Percentiles rank a stretch among this genome's conserved stretches.
Conservation (phyloP, 2,113 vertebrate species). For the Tympanuchus pallidicinctus region DNA sequence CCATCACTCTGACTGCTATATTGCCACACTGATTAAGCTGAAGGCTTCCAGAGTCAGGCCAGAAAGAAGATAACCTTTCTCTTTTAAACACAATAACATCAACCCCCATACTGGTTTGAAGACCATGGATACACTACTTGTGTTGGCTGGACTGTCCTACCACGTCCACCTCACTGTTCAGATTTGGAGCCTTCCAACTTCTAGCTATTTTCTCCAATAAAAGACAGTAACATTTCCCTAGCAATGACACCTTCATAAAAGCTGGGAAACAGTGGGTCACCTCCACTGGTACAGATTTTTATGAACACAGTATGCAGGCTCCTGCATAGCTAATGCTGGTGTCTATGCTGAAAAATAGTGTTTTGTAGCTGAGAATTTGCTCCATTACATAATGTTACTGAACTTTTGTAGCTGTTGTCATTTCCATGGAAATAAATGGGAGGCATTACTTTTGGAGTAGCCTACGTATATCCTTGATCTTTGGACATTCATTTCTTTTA, state of each 20-base stretch:
- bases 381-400: background rate
- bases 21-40: no score
- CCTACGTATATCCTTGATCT: background rate
- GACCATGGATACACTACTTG: background rate
- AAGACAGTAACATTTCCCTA: background rate
- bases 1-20: background rate
- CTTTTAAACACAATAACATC: background rate
- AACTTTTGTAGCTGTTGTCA: background rate
- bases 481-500: background rate
- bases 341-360: background rate
- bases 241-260: background rate
- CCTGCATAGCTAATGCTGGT: background rate
- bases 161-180: background rate
- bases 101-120: background rate
- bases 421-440: background rate
- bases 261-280: no score
- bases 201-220: background rate
- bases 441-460: background rate
- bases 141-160: background rate
- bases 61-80: background rate
- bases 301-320: background rate
- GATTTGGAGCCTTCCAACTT: background rate
- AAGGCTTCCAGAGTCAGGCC: no score
- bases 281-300: background rate
- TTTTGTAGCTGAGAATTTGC: background rate